Evolutionary conservation across 2,797 vertebrate species (phyloP).

Genomic region (Lithobates sylvaticus): DNA sequence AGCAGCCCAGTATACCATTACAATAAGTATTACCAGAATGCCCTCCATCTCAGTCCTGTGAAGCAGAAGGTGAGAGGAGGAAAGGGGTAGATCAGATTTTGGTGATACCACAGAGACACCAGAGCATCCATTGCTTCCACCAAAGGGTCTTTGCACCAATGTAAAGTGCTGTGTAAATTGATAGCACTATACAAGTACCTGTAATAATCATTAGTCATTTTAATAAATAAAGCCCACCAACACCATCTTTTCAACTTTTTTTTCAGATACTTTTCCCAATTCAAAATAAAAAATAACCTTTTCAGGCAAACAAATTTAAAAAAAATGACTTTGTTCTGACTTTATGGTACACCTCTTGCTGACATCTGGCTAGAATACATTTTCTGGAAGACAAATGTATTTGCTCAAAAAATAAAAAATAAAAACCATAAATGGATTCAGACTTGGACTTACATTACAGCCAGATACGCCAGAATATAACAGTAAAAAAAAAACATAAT

Average conservation of each 20-base stretch:
- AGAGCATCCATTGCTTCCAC: too few species aligned
- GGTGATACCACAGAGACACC: too few species aligned
- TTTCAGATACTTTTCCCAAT: neutral
- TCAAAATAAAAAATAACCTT: neutral
- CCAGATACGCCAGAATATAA: slow-evolving; percentile 38
- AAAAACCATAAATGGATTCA: slow-evolving; percentile 32
- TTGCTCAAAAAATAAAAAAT: slow-evolving; percentile 15
- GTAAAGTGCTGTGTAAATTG: too few species aligned
- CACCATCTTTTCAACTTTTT: neutral
- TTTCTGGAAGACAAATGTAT: slow-evolving; percentile 23
- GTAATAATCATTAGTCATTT: too few species aligned
- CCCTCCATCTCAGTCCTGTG: too few species aligned
- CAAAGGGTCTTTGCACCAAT: too few species aligned
- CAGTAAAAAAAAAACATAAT: slow-evolving; percentile 32
- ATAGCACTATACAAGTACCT: too few species aligned
- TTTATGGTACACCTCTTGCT: slow-evolving; percentile 30
- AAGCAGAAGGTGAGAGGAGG: too few species aligned
- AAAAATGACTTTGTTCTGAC: slow-evolving; percentile 3
- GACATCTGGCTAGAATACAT: slow-evolving; percentile 35
- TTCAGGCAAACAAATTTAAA: neutral
- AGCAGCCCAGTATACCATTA: too few species aligned
- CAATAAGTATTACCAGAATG: too few species aligned
- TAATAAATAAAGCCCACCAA: neutral
- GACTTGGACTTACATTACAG: slow-evolving; percentile 28
- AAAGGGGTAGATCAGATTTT: too few species aligned